Evolutionary conservation across 1,140 invertebrate species (phyloP), one percentile per base, ranked within the genome.

Genomic region (Halictus rubicundus): DNA sequence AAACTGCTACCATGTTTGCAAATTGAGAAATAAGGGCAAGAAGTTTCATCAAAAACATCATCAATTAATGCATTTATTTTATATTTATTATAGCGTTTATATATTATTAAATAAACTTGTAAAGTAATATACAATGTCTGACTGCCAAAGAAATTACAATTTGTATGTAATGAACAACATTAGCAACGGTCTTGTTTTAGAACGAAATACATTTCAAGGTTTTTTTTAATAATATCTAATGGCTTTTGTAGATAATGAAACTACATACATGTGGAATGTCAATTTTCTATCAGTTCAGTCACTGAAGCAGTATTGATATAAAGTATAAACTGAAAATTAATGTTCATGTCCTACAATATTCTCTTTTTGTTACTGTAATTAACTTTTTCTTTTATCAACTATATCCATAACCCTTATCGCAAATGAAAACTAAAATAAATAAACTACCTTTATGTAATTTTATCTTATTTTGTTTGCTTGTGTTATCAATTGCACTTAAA

Each of bases 61-160:
- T 12, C 42, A 46, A 9, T 64, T 64, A 37, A 57, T 46, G 64
- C 10, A 65, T 77, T 32, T 72, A 72, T 42, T 66, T 66, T 39
- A 66, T 46, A 21, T 78, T 78, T 78, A 78, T 78, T 78, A 21
- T 78, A 78, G 16, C 60, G 46, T 21, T 49, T 19, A 72, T 46
- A 64, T 72, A 57, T 60, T 66, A 21, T 60, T 66, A 21, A 78
- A 81, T 60, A 81, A 71, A 71, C 27, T 59, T 66, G 2, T 69
- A 65, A 66, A 21, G 54, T 21, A 81, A 52, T 72, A 60, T 70
- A 78, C 76, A 78, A 57, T 72, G n/a, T 46, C 39, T 64, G 12
- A 54, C 52, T 57, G 42, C 71, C 39, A 54, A 72, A 42, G 16
- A 61, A 71, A 39, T 78, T 64, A 78, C 60, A 54, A 46, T 32